phyloP scores from a whole-genome alignment of 2,113 vertebrate species.

The Sander lucioperca region DNA sequence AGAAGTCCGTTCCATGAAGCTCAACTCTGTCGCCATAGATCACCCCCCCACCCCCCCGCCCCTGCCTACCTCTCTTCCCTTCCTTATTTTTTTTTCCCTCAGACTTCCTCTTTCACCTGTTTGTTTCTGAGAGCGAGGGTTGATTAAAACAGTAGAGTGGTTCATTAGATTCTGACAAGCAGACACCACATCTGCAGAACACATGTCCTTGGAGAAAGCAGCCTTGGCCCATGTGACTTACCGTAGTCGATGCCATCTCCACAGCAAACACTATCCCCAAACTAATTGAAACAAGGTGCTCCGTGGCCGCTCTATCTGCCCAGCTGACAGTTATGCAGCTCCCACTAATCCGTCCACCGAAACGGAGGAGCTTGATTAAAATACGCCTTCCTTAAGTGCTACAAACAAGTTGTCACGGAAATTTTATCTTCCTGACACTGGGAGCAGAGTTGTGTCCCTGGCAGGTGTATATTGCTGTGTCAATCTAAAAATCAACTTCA shows the following conservation, averaged over 20 bases:
- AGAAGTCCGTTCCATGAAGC: conserved; percentile 22
- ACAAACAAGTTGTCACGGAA: conserved; percentile 62
- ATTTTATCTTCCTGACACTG: conserved; percentile 62
- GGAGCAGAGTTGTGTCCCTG: conserved; percentile 17
- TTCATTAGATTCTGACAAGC: conserved; percentile 79
- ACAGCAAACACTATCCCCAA: conserved; percentile 57
- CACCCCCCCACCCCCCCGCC: neutral
- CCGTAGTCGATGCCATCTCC: conserved; percentile 51
- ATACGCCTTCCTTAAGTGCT: conserved; percentile 55
- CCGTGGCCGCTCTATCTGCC: conserved; percentile 55
- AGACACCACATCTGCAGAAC: conserved; percentile 71
- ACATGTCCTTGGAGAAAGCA: conserved; percentile 66
- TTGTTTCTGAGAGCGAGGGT: conserved; percentile 42
- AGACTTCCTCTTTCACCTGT: conserved; percentile 47
- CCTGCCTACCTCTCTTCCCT: neutral
- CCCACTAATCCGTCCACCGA: conserved; percentile 50
- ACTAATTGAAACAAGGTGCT: conserved; percentile 80
- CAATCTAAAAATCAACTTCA: conserved; percentile 55
- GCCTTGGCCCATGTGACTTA: conserved; percentile 44
- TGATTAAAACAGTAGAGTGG: conserved; percentile 75
- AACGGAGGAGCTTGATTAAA: conserved; percentile 69
- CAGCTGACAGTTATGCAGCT: conserved; percentile 58
- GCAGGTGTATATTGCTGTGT: conserved; percentile 56
- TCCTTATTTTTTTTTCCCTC: conserved; percentile 24
- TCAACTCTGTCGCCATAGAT: conserved; percentile 34